A percentile compares a stretch with the other conserved stretches of the same genome.
Conservation (phyloP, 2,797 vertebrate genomes). For the Gallinago solitaria region DNA sequence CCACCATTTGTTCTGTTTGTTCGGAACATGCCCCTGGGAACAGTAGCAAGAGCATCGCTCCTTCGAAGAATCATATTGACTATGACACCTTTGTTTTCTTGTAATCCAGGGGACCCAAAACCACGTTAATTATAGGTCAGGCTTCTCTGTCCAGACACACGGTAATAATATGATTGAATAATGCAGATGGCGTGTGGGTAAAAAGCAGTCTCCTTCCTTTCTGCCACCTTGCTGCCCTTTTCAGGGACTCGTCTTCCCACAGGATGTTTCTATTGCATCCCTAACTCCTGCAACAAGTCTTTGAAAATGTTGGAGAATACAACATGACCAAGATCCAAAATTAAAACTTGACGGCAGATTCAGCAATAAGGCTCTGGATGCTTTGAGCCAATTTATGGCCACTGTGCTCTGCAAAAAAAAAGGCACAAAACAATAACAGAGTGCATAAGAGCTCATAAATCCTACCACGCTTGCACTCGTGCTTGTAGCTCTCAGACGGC, state of each 20-base stretch:
- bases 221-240: background rate
- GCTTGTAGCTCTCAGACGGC: background rate
- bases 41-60: background rate
- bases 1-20: background rate
- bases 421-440: background rate
- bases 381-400: background rate
- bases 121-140: background rate
- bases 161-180: fast-evolving
- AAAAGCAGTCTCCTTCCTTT: background rate
- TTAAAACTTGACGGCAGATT: constrained; percentile 1
- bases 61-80: fast-evolving
- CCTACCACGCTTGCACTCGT: fast-evolving
- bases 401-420: background rate
- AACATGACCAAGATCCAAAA: background rate
- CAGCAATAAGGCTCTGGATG: background rate
- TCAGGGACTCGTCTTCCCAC: background rate
- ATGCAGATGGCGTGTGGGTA: background rate
- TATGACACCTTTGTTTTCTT: no score
- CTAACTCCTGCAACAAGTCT: background rate
- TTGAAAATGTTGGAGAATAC: background rate
- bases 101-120: background rate
- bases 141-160: background rate
- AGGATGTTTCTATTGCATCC: background rate
- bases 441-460: background rate
- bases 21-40: background rate